Conservation (phyloP, 2,888 invertebrate species). For the Caenorhabditis virilis region DNA sequence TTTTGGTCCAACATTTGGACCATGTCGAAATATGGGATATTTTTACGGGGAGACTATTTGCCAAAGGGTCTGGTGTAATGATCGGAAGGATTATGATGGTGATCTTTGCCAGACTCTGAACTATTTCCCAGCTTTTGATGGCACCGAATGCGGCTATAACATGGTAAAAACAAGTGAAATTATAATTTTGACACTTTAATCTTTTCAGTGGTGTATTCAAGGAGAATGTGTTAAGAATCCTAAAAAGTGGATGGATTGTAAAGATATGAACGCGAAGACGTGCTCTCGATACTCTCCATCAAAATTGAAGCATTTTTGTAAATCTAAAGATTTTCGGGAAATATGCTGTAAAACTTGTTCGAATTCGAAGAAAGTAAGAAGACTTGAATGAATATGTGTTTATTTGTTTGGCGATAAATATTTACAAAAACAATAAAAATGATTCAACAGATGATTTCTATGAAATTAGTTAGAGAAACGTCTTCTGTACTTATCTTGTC, state of each 20-base stretch:
- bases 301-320: conserved; percentile 53
- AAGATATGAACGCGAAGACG: conserved; percentile 53
- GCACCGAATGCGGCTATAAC: conserved; percentile 58
- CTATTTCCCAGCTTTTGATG: conserved; percentile 65
- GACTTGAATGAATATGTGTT: conserved; percentile 9
- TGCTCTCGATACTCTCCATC: conserved; percentile 48
- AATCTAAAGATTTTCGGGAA: conserved; percentile 46
- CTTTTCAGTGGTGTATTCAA: conserved; percentile 61
- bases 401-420: background rate
- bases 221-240: conserved; percentile 56
- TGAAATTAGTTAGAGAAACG: conserved; percentile 23
- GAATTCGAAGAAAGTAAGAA: conserved; percentile 29
- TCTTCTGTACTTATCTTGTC: conserved; percentile 20
- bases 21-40: conserved; percentile 56
- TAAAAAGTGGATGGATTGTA: conserved; percentile 49
- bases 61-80: conserved; percentile 64
- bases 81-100: conserved; percentile 39
- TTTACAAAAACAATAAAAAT: conserved; percentile 9
- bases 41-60: conserved; percentile 49
- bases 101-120: conserved; percentile 63
- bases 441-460: too few species aligned
- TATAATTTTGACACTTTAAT: background rate
- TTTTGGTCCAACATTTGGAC: conserved; percentile 60
- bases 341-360: conserved; percentile 36
- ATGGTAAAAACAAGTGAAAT: conserved; percentile 33